phyloP scores from a whole-genome alignment of 1,140 invertebrate genomes.

The Nylanderia fulva region DNA sequence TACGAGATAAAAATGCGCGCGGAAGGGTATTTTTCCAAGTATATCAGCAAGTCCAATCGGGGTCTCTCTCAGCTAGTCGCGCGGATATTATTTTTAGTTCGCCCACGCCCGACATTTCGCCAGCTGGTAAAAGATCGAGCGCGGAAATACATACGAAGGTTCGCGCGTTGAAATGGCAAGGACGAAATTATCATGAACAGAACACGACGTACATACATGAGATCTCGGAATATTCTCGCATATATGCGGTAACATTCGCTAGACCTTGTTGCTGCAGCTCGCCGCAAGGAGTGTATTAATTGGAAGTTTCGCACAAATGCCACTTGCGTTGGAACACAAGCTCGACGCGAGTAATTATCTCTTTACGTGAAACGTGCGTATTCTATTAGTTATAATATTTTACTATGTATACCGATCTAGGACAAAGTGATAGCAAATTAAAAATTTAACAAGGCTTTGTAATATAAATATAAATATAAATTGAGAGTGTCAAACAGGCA shows the following conservation, averaged over 20 bases:
- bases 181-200: constrained; percentile 41
- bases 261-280: not conserved
- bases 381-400: not conserved
- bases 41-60: constrained; percentile 47
- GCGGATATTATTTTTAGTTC: constrained; percentile 45
- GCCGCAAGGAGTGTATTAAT: constrained; percentile 63
- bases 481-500: too few species aligned
- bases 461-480: too few species aligned
- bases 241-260: not conserved
- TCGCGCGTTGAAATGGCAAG: constrained; percentile 42
- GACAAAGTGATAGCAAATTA: too few species aligned
- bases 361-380: not conserved
- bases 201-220: constrained; percentile 43
- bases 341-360: not conserved
- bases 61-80: constrained; percentile 1
- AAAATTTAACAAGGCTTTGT: too few species aligned
- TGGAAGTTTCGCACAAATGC: constrained; percentile 54
- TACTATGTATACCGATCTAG: too few species aligned
- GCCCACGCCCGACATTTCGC: constrained; percentile 38
- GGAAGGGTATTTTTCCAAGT: constrained; percentile 8
- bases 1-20: constrained; percentile 26
- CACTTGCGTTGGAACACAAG: constrained; percentile 48
- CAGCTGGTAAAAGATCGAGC: constrained; percentile 7
- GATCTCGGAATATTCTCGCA: not conserved
- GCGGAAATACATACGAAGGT: constrained; percentile 42